Base-by-base conservation (phyloP, 2,113 vertebrate species). In the Paramisgurnus dabryanus region DNA sequence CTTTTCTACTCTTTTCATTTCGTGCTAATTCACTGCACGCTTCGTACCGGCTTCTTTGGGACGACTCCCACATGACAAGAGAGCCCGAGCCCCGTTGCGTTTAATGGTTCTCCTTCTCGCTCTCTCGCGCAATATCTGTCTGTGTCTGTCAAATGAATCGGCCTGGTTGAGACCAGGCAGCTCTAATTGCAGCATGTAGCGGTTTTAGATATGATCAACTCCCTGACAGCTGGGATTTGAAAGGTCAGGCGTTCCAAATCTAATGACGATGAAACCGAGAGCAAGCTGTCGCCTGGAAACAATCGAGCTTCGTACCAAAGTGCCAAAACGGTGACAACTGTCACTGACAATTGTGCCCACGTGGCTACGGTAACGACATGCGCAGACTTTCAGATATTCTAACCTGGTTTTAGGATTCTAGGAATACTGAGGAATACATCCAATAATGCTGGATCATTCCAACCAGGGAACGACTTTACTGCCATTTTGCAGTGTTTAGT, bases 181-280 rank as follows among this genome's bases (percentile, higher is more conserved):
- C 72, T 70, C 65, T 80, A 85, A 85, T 81, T 85, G 79, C 50
- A 60, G 60, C 61, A 67, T 80, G 66, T 67, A 63, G 69, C 41
- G 22, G 76, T 57, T 79, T 82, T 85, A 82, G 76, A 76, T 79
- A 66, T 82, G 83, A 85, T 80, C 76, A 82, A 73, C 18, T 67
- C 66, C 66, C 53, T 60, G 76, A 79, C 80, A 80, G 80, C 81
- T 82, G 80, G 70, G 80, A 71, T 80, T 75, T 72, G 70, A 82
- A 82, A 85, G 84, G 72, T 82, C 71, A 77, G 77, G 27, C 11
- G 58, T 43, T 60, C 43, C 17, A 66, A 61, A 75, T 41, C 65
- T 50, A 49, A 75, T 49, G 22, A 60, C 68, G 74, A 22, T 7
- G 6, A 55, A 77, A 47, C 27, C 80, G 60, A 71, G 60, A 11